Evolutionary conservation across 2,113 vertebrate genomes (phyloP), one percentile per base, ranked within the genome.

Genomic region (Falco punctatus): DNA sequence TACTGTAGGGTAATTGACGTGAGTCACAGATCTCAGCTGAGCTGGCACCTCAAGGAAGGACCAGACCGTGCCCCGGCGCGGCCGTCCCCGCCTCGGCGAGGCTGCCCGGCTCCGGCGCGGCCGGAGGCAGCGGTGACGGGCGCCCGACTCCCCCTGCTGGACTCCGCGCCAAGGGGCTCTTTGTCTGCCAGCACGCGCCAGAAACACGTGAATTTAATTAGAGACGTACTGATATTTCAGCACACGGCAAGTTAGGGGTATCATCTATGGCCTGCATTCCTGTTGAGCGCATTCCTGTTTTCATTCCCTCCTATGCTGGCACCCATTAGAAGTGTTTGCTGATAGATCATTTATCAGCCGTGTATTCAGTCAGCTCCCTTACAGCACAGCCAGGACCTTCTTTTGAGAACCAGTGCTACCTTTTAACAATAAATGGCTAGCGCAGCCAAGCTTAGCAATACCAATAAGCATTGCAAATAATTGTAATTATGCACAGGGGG

Each of bases 1-100:
- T 10, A 2, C 14, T 2, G 38, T 5, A 14, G 52, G 57, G 49
- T 35, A 5, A 18, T 40, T 2, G 10, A 2, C 1, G 2, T 8
- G 59, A 44, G 64, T n/a, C 2, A 4, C 64, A 35, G 61, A 19
- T 55, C 22, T 4, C 2, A 23, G 17, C 15, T 8, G 79, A 40
- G 52, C 62, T 10, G 81, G 33, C 40, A 0, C 20, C 15, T 2
- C 5, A 12, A 3, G 28, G 57, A 17, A 9, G 42, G 42, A 13
- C 5, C 58, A 20, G 86, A 5, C 14, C 18, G 65, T 44, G 49
- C 28, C 46, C 30, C 13, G 8, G 33, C 3, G 38, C 3, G 33
- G 46, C 26, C 44, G 26, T 26, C 38, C 51, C 2, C 4, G 44
- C 7, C 4, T 5, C 21, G 19, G 33, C 54, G 2, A 12, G 66